Evolutionary conservation across 2,797 vertebrate species (phyloP).

Genomic region (Danionella dracula): DNA sequence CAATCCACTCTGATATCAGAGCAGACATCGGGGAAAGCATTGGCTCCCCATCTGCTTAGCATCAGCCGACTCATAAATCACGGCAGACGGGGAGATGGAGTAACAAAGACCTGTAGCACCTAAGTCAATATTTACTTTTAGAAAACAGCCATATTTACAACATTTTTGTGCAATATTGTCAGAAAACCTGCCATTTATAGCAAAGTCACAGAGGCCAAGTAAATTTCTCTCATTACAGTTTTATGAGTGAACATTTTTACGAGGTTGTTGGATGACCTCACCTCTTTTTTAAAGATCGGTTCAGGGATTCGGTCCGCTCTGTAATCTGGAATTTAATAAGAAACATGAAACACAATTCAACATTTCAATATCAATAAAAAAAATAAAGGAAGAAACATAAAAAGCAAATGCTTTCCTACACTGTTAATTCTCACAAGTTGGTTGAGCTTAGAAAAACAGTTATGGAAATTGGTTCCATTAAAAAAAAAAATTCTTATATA

Average conservation of each 20-base stretch:
- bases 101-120: constrained; percentile 36
- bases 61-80: constrained; percentile 59
- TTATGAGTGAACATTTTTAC: background rate
- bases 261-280: constrained; percentile 46
- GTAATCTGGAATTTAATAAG: constrained; percentile 69
- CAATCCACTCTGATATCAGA: constrained; percentile 39
- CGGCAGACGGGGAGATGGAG: constrained; percentile 38
- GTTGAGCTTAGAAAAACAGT: no score
- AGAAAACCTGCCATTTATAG: constrained; percentile 25
- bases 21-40: constrained; percentile 44
- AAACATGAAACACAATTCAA: background rate
- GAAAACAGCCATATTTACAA: constrained; percentile 30
- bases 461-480: no score
- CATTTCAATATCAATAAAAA: background rate
- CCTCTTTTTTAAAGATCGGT: constrained; percentile 87
- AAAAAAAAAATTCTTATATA: no score
- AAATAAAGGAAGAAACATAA: background rate
- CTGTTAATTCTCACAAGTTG: no score
- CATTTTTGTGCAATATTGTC: constrained; percentile 15
- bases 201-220: background rate
- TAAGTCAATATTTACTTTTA: constrained; percentile 48
- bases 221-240: no score
- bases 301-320: constrained; percentile 83
- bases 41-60: constrained; percentile 59
- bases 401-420: no score